phyloP scores from a whole-genome alignment of 2,888 invertebrate genomes.

The Ochropacha duplaris region DNA sequence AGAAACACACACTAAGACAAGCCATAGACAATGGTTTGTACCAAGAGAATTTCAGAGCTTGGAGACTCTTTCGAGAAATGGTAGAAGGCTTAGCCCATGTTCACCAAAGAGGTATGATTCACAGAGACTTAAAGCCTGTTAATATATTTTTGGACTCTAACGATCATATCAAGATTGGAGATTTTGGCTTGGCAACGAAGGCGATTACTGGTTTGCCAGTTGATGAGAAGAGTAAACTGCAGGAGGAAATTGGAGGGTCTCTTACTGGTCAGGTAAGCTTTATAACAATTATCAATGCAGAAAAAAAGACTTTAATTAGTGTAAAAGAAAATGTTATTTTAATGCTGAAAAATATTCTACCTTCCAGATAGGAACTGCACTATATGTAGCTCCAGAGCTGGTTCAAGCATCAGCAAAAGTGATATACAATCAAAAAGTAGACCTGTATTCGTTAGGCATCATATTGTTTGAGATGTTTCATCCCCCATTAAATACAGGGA shows the following conservation, averaged over 20 bases:
- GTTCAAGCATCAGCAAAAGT: conserved; percentile 86
- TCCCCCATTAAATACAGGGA: conserved; percentile 90
- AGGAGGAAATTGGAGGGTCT: conserved; percentile 68
- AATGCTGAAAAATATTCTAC: conserved; percentile 9
- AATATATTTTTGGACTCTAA: conserved; percentile 97
- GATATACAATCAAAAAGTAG: conserved; percentile 94
- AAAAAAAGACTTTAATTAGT: no score
- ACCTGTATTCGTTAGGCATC: conserved; percentile 93
- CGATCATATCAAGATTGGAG: conserved; percentile 98
- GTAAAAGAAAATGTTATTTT: no score
- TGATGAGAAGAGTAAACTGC: conserved; percentile 56
- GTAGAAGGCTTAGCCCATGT: conserved; percentile 95
- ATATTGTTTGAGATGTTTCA: conserved; percentile 98
- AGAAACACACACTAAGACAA: conserved; percentile 93
- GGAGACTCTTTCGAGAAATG: conserved; percentile 97
- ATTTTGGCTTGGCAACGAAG: conserved; percentile 97
- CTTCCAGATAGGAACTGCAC: conserved; percentile 92
- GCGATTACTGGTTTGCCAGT: conserved; percentile 71
- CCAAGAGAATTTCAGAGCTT: conserved; percentile 90
- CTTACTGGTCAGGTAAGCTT: conserved; percentile 63
- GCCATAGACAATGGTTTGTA: conserved; percentile 93
- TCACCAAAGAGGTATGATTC: conserved; percentile 95
- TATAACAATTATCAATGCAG: neutral
- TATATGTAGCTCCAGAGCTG: conserved; percentile 98
- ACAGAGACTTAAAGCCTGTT: conserved; percentile 92